These are phyloP conservation scores for Crepidodera aurea DNA, from an alignment of 2,888 invertebrate genomes.

Conservation along the genomic window DNA sequence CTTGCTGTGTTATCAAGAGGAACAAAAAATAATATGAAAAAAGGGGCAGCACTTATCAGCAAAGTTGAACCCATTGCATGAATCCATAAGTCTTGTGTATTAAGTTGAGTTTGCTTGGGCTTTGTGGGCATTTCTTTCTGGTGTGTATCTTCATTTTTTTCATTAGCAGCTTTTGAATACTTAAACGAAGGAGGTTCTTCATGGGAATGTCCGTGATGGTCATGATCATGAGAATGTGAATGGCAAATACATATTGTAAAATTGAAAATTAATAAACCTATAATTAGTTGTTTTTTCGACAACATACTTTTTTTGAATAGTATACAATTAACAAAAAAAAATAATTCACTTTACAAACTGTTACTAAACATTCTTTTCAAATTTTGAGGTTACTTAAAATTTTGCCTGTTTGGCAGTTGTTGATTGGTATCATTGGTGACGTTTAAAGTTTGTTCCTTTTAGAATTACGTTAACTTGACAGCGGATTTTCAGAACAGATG, in stretches of 20 bases:
- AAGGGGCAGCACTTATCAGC: conserved; percentile 94
- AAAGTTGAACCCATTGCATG: conserved; percentile 90
- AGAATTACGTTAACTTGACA: no score
- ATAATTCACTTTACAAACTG: neutral
- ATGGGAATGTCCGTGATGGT: conserved; percentile 56
- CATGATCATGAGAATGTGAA: conserved; percentile 31
- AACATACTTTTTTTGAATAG: conserved; percentile 4
- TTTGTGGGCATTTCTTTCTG: conserved; percentile 49
- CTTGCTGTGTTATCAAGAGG: conserved; percentile 88
- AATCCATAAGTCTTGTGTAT: conserved; percentile 68
- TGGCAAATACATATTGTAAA: conserved; percentile 3
- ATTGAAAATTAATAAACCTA: conserved; percentile 9
- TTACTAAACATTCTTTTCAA: neutral
- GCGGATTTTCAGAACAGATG: no score
- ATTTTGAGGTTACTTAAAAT: neutral
- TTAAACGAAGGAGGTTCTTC: conserved; percentile 77
- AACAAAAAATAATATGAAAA: conserved; percentile 90
- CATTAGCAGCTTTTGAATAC: conserved; percentile 77
- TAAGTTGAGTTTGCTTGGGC: conserved; percentile 37
- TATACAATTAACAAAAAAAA: neutral
- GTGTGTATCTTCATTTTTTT: conserved; percentile 41
- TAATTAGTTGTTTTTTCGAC: neutral
- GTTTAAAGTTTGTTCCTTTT: neutral
- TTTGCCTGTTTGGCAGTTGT: conserved; percentile 2
- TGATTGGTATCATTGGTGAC: neutral